Percentiles rank a stretch among this genome's conserved stretches.
These are phyloP conservation scores for Planiliza haematocheilus DNA, from an alignment of 2,113 vertebrate genomes.

Conservation along the genomic window DNA sequence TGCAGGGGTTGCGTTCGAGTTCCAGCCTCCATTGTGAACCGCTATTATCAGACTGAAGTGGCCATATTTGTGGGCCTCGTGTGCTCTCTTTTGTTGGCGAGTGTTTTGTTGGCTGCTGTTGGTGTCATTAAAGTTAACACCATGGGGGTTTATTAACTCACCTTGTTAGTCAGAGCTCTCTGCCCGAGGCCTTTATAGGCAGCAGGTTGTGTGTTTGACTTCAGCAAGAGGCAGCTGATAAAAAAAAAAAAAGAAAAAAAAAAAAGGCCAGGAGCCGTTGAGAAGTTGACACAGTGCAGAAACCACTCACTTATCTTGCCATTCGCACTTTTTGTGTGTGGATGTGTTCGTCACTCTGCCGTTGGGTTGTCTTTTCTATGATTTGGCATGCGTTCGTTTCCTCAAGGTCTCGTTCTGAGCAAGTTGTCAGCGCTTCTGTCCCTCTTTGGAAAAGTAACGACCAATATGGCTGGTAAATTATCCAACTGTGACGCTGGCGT, in stretches of 20 bases:
- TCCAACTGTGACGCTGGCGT: slow-evolving; percentile 20
- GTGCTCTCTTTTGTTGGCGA: slow-evolving; percentile 17
- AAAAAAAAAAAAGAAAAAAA: background rate
- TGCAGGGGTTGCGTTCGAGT: background rate
- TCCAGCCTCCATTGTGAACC: slow-evolving; percentile 8
- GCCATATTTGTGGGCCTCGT: slow-evolving; percentile 22
- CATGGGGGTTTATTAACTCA: slow-evolving; percentile 66
- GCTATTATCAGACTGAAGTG: slow-evolving; percentile 34
- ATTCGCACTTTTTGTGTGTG: slow-evolving; percentile 13
- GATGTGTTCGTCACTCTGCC: background rate
- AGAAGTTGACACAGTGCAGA: slow-evolving; percentile 48
- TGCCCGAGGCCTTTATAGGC: slow-evolving; percentile 32
- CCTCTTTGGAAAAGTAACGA: background rate
- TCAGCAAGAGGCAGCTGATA: slow-evolving; percentile 46
- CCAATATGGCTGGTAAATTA: slow-evolving; percentile 13
- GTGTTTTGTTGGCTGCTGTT: slow-evolving; percentile 44
- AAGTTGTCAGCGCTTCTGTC: background rate
- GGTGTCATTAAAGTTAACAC: slow-evolving; percentile 59
- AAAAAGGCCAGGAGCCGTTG: slow-evolving; percentile 39
- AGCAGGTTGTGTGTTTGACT: slow-evolving; percentile 42
- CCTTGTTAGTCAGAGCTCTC: slow-evolving; percentile 40
- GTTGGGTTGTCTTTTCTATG: slow-evolving; percentile 25
- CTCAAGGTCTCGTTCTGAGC: slow-evolving; percentile 28
- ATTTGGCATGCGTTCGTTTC: slow-evolving; percentile 30
- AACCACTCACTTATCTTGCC: slow-evolving; percentile 49